phyloP scores from a whole-genome alignment of 2,888 invertebrate species.

The Lasioglossum lativentre region DNA sequence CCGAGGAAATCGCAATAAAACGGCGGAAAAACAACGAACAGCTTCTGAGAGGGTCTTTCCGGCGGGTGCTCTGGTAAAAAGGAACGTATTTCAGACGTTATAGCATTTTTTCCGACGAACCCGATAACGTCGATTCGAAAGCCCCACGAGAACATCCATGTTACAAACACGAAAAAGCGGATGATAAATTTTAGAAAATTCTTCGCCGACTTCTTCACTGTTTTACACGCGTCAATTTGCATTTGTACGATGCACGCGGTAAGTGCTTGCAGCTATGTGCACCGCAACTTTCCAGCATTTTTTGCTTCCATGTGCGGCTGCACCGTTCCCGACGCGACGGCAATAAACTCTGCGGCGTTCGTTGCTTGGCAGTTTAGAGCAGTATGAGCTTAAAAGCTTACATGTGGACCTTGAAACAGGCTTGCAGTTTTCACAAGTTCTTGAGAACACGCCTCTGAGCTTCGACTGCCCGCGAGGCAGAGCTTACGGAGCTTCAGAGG shows the following conservation, averaged over 20 bases:
- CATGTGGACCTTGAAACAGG: neutral
- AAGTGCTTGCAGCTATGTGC: neutral
- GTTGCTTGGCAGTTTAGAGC: constrained; percentile 8
- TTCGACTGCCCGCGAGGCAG: neutral
- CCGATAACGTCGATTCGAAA: neutral
- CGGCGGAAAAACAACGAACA: constrained; percentile 13
- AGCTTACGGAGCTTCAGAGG: neutral
- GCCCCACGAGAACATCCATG: neutral
- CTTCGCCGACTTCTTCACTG: neutral
- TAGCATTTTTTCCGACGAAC: neutral
- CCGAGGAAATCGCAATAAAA: constrained; percentile 22
- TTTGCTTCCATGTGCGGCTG: neutral
- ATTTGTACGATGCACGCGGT: neutral
- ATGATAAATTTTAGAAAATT: constrained; percentile 1
- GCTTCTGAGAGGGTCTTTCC: neutral
- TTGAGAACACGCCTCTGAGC: neutral
- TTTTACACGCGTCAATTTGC: constrained; percentile 5
- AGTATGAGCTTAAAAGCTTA: constrained; percentile 5
- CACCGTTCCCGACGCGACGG: neutral
- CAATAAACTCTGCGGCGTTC: neutral
- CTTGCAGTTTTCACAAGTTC: constrained; percentile 3
- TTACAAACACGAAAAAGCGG: neutral
- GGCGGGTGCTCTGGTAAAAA: neutral
- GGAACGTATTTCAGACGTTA: neutral
- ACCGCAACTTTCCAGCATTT: neutral